Percentiles rank a stretch among this genome's conserved stretches.
Conservation (phyloP, 2,113 vertebrate genomes). For the Tor tambroides region DNA sequence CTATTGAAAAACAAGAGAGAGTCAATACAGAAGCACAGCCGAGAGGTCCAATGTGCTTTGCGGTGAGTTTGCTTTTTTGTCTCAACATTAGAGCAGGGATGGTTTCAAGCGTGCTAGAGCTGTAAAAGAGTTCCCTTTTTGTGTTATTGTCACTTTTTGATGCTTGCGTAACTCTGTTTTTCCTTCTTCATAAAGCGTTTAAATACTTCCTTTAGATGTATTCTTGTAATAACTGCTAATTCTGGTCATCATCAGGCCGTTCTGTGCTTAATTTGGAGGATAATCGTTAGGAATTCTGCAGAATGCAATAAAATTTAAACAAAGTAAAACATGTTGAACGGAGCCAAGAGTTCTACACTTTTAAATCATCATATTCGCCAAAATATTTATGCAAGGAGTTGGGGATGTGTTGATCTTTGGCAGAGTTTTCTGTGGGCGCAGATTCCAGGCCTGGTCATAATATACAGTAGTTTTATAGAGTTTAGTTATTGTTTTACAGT, state of each 20-base stretch:
- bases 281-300: not conserved
- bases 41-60: not conserved
- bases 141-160: not conserved
- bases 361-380: not conserved
- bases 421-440: not conserved
- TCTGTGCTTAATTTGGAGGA: not conserved
- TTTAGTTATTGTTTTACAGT: not conserved
- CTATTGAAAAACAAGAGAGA: constrained; percentile 4
- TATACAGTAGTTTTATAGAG: not conserved
- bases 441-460: not conserved
- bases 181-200: not conserved
- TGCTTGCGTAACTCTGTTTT: not conserved
- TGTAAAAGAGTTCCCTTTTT: constrained; percentile 9
- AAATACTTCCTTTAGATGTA: not conserved
- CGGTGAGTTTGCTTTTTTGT: not conserved
- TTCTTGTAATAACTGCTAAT: not conserved
- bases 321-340: not conserved
- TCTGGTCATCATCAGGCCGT: not conserved
- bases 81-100: not conserved
- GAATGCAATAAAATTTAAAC: not conserved
- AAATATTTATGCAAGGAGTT: constrained; percentile 10
- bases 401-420: not conserved
- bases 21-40: not conserved
- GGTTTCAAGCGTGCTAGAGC: not conserved
- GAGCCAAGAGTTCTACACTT: not conserved